phyloP scores from a whole-genome alignment of 2,888 invertebrate genomes.

The Aspidiotus rigidus region DNA sequence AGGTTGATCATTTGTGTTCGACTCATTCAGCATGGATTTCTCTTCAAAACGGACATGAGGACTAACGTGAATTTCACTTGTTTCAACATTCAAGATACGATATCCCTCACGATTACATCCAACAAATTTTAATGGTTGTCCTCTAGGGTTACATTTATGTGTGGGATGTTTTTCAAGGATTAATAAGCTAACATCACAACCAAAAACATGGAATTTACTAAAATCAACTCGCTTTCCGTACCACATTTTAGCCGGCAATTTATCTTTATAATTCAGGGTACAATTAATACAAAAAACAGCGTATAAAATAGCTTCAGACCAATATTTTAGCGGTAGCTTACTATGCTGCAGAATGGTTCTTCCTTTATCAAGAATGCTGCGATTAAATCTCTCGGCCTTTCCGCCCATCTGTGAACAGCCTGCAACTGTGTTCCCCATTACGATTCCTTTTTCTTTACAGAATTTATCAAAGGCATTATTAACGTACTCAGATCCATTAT shows the following conservation, averaged over 20 bases:
- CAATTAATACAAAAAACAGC: neutral
- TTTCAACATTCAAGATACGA: too few relatives aligned
- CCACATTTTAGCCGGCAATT: neutral
- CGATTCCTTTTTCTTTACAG: neutral
- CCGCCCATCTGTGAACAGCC: neutral
- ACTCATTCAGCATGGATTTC: too few relatives aligned
- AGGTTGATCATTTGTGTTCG: too few relatives aligned
- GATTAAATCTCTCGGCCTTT: neutral
- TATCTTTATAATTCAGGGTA: neutral
- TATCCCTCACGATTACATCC: too few relatives aligned
- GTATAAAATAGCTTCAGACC: neutral
- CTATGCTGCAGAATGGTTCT: neutral
- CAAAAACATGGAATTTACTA: too few relatives aligned
- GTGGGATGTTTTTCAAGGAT: too few relatives aligned
- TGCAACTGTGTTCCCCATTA: neutral
- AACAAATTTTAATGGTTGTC: too few relatives aligned
- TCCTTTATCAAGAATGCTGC: neutral
- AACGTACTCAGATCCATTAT: neutral
- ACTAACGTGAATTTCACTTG: too few relatives aligned
- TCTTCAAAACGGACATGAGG: too few relatives aligned
- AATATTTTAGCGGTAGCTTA: neutral
- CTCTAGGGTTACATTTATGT: too few relatives aligned
- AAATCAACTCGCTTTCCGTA: too few relatives aligned
- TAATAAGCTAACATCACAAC: too few relatives aligned
- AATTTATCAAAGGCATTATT: neutral